Evolutionary conservation across 2,888 invertebrate species (phyloP), one percentile per base, ranked within the genome.

Genomic region (Callinectes sapidus): DNA sequence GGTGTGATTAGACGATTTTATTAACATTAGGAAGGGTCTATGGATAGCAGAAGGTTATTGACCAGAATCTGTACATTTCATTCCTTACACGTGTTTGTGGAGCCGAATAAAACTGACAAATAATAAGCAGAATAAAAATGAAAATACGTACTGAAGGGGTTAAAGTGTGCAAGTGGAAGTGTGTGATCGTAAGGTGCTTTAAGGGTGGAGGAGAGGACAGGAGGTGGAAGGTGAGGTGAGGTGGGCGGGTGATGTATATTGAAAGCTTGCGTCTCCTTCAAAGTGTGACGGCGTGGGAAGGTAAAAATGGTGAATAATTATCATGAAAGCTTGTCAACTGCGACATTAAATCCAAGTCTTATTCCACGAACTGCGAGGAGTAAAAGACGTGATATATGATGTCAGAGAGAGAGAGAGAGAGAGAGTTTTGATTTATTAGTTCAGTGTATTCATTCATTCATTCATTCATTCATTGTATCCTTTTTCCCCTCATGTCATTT

Each of bases 371-470:
- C 81, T 35, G 10, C 28, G 81, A 81, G 81, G 35, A 77, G 13
- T 32, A 35, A 81, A 81, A 35, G 32, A 81, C 35, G 32, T 32
- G 35, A 32, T 81, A 16, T 32, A 35, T 81, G 81, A 81, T 87
- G 87, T 87, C n/a, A 48, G 54, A 87, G 87, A 87, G 87, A 87
- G 87, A 87, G 87, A 87, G 87, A 87, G 87, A 87, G 87, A 87
- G 32, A 87, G 32, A 23, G 87, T 48, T 42, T 42, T 86, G 35
- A 39, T 86, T 23, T 48, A 87, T 48, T 23, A n/a, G 18, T 10
- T 23, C n/a, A 54, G 54, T 18, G 0, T 42, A 39, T 39, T 39
- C 39, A 39, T 39, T 39, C 39, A 39, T 39, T 39, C 39, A 39
- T 81, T 81, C 32, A 32, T 35, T 81, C 32, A 16, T 16, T 81